phyloP scores from a whole-genome alignment of 2,113 vertebrate genomes.

The Elephantulus edwardii region DNA sequence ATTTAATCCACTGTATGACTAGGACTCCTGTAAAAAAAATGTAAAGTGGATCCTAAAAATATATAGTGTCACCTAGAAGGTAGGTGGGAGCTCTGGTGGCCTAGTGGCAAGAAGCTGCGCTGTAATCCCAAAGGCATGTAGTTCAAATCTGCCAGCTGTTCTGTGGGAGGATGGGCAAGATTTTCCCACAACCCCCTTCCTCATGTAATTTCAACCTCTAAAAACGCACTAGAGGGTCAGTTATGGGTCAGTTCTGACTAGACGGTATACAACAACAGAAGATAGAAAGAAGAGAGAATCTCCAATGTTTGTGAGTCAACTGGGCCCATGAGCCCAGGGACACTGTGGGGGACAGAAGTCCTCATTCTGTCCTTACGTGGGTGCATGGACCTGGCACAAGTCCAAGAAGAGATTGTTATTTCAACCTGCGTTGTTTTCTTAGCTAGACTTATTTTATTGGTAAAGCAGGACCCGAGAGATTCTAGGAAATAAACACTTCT shows the following conservation, averaged over 20 bases:
- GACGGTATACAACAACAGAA: too few species aligned
- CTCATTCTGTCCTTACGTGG: background rate
- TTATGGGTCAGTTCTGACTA: too few species aligned
- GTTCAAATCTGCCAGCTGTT: too few species aligned
- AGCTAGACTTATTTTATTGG: background rate
- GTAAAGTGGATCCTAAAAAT: background rate
- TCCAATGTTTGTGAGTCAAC: background rate
- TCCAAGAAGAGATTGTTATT: background rate
- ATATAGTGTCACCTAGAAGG: background rate
- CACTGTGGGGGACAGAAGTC: rapidly evolving
- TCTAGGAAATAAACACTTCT: slow-evolving; percentile 24
- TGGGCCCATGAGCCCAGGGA: background rate
- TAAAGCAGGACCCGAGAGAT: background rate
- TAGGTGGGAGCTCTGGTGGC: too few species aligned
- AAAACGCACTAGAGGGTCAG: too few species aligned
- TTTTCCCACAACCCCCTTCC: too few species aligned
- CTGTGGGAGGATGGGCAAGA: too few species aligned
- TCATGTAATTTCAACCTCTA: too few species aligned
- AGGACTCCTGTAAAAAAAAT: background rate
- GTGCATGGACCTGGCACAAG: background rate
- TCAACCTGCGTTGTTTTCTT: background rate
- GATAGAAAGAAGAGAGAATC: background rate
- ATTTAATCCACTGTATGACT: too few species aligned
- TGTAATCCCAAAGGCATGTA: too few species aligned
- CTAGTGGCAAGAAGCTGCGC: too few species aligned